A percentile compares a stretch with the other conserved stretches of the same genome.
phyloP scores from a whole-genome alignment of 2,113 vertebrate species.

The Neotoma lepida region DNA sequence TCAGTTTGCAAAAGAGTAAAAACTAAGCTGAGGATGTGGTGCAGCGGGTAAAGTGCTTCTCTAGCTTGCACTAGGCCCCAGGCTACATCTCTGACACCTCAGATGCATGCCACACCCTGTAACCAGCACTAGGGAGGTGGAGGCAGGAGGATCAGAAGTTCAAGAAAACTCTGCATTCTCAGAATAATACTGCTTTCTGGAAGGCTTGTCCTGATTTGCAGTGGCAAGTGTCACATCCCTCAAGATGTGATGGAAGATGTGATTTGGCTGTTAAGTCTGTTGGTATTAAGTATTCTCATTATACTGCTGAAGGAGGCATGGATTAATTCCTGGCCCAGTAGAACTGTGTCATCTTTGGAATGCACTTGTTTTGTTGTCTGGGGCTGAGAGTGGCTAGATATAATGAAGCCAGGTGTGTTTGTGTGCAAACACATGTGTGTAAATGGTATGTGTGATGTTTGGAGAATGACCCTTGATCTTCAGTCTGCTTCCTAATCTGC shows the following conservation, averaged over 20 bases:
- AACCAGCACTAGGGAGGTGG: neutral
- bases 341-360: neutral
- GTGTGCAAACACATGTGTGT: neutral
- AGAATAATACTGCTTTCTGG: slow-evolving; percentile 9
- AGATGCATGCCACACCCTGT: too few species aligned
- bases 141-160: neutral
- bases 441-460: neutral
- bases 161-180: neutral
- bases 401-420: neutral
- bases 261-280: neutral
- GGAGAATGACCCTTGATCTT: neutral
- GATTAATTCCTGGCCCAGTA: neutral
- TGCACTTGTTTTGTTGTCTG: neutral
- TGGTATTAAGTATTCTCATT: neutral
- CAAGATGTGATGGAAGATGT: neutral
- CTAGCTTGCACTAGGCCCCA: neutral
- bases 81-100: neutral
- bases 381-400: neutral
- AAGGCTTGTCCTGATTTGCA: neutral
- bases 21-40: neutral
- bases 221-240: neutral
- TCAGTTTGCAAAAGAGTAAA: neutral
- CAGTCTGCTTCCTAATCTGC: neutral
- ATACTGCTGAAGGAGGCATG: neutral
- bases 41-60: neutral